Percentiles rank a stretch among this genome's conserved stretches.
These are phyloP conservation scores for Aulostomus chinensis DNA, from an alignment of 2,797 vertebrate genomes.

Conservation along the genomic window DNA sequence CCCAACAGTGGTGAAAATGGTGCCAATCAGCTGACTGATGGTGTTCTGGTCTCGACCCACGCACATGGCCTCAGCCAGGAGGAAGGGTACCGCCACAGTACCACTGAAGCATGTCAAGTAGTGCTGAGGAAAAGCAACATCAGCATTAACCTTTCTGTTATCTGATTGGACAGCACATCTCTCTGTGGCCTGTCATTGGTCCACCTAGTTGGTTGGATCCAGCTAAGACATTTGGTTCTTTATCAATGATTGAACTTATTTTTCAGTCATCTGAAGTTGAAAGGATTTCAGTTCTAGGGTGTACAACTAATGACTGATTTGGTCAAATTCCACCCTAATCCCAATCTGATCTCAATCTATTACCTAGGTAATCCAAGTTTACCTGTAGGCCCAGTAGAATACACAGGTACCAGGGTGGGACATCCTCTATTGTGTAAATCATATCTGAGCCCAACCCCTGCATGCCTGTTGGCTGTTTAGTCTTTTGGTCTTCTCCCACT, in stretches of 20 bases:
- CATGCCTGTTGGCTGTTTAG: not conserved
- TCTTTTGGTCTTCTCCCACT: not conserved
- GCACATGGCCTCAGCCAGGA: slow-evolving; percentile 93
- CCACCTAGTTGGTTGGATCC: no score
- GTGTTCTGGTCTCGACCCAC: slow-evolving; percentile 91
- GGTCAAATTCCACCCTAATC: no score
- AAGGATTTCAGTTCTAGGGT: no score
- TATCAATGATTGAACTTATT: no score
- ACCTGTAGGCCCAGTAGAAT: slow-evolving; percentile 95
- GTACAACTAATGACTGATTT: no score
- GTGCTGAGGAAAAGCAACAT: slow-evolving; percentile 79
- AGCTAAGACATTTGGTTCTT: no score
- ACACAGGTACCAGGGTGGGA: slow-evolving; percentile 95
- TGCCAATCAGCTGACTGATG: slow-evolving; percentile 93
- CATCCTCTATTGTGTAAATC: slow-evolving; percentile 93
- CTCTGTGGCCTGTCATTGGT: no score
- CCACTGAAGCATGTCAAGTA: slow-evolving; percentile 98
- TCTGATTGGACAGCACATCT: no score
- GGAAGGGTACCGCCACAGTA: slow-evolving; percentile 93
- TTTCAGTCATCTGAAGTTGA: no score
- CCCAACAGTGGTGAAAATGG: slow-evolving; percentile 95
- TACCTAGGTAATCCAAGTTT: not conserved
- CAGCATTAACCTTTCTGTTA: not conserved
- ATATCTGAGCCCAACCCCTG: slow-evolving; percentile 80
- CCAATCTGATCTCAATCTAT: slow-evolving; percentile 79